Conservation (phyloP, 2,797 vertebrate species). For the Acanthiza pusilla region DNA sequence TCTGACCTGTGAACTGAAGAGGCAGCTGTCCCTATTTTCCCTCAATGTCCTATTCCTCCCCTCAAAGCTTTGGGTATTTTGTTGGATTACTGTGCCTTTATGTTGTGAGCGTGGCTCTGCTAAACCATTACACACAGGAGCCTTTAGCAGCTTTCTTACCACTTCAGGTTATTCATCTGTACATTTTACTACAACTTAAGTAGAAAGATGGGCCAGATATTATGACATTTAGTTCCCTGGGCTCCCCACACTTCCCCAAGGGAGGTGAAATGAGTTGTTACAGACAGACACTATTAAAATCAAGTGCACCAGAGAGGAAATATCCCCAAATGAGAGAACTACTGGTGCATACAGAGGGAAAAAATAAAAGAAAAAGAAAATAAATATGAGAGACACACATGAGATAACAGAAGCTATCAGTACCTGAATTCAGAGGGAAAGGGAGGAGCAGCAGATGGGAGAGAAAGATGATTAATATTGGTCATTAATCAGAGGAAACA, state of each 20-base stretch:
- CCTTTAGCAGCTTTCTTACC: conserved; percentile 39
- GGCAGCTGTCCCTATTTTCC: background rate
- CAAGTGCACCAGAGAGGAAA: conserved; percentile 57
- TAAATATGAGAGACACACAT: background rate
- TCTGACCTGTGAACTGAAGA: background rate
- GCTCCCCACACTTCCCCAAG: conserved; percentile 43
- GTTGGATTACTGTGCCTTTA: background rate
- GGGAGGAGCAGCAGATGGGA: conserved; percentile 52
- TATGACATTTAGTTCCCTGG: conserved; percentile 51
- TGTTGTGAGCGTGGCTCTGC: background rate
- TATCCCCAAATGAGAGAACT: conserved; percentile 40
- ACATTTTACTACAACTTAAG: conserved; percentile 37
- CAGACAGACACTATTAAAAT: conserved; percentile 60
- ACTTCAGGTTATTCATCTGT: conserved; percentile 42
- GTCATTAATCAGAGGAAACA: conserved; percentile 61
- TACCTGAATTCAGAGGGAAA: conserved; percentile 47
- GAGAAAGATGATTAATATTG: conserved; percentile 59
- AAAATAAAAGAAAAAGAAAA: background rate
- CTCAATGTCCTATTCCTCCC: background rate
- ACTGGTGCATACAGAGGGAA: conserved; percentile 5
- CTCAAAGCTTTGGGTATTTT: background rate
- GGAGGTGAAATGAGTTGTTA: conserved; percentile 52
- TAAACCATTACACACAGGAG: conserved; percentile 22
- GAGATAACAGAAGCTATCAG: conserved; percentile 9
- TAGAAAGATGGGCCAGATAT: conserved; percentile 30